Base-by-base conservation (phyloP, 2,888 invertebrate genomes). In the Automeris io region DNA sequence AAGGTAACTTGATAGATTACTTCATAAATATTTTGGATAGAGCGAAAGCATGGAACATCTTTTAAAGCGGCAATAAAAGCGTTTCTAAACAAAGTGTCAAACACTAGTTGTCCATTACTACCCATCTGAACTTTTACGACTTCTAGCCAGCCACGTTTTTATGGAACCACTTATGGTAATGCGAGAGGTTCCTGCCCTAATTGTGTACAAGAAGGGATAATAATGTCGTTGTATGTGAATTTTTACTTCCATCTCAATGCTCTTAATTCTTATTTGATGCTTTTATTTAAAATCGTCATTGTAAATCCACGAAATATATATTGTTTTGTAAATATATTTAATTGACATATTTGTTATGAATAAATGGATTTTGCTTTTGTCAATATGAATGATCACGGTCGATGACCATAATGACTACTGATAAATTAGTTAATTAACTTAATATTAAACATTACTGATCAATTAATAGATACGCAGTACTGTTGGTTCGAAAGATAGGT, bases 131-230 rank as follows among this genome's bases (percentile, higher is more conserved):
- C 47, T 52, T 64, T 64, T 65, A 66, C 54, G 64, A 61, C 44
- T 46, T 49, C 39, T 46, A 48, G 46, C 46, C 52, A 41, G 44
- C 40, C 46, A 54, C 53, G 47, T 46, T 67, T 72, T 73, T 73
- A 77, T 67, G 60, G 51, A 24, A 34, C 57, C 70, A 72, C 70
- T 73, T 69, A 75, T 65, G 65, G 62, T 71, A 69, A 70, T 61
- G 67, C 54, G 45, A 43, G 53, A 50, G 46, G 48, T 51, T 39
- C 45, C 45, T 45, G 41, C 43, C 43, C 44, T 52, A 49, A 54
- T 49, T 46, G 43, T 39, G 41, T 53, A 47, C 36, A 67, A 71
- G 59, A 61, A 41, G 49, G 46, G 54, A 63, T 55, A 46, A 52
- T 44, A 57, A 54, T 56, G 49, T 62, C 61, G 68, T 62, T 67